Conservation (phyloP, 2,888 invertebrate species). For the Ethmia dodecea region DNA sequence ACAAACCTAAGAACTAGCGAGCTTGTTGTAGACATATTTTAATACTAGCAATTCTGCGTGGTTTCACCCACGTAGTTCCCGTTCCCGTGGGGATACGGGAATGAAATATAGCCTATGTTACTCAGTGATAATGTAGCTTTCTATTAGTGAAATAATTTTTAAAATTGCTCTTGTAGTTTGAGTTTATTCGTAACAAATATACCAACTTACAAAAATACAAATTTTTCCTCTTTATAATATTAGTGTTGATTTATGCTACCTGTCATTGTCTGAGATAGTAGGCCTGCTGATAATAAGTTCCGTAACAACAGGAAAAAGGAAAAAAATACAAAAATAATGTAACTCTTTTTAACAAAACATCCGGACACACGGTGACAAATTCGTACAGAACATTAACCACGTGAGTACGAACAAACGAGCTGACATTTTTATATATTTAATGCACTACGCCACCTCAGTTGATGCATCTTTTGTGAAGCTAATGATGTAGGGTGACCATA, state of each 20-base stretch:
- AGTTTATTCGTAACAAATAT: too few species aligned
- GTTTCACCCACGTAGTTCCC: too few species aligned
- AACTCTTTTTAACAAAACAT: slow-evolving; percentile 1
- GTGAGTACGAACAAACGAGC: too few species aligned
- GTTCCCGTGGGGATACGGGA: too few species aligned
- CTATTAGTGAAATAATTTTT: too few species aligned
- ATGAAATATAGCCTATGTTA: too few species aligned
- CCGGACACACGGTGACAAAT: slow-evolving; percentile 22
- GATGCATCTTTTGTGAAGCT: slow-evolving; percentile 2
- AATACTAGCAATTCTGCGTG: too few species aligned
- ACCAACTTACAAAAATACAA: too few species aligned
- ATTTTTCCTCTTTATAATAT: not conserved
- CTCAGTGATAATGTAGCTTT: too few species aligned
- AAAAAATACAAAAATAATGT: not conserved
- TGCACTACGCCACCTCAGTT: slow-evolving; percentile 5
- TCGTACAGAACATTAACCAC: slow-evolving; percentile 28
- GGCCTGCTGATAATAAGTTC: not conserved
- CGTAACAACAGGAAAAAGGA: not conserved
- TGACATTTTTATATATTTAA: not conserved
- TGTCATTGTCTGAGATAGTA: not conserved
- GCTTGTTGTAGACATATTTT: too few species aligned
- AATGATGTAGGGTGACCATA: not conserved
- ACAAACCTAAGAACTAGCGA: too few species aligned
- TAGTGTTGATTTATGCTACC: not conserved
- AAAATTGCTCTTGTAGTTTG: too few species aligned